Evolutionary conservation across 2,888 invertebrate genomes (phyloP).

Genomic region (Dynastes maya): DNA sequence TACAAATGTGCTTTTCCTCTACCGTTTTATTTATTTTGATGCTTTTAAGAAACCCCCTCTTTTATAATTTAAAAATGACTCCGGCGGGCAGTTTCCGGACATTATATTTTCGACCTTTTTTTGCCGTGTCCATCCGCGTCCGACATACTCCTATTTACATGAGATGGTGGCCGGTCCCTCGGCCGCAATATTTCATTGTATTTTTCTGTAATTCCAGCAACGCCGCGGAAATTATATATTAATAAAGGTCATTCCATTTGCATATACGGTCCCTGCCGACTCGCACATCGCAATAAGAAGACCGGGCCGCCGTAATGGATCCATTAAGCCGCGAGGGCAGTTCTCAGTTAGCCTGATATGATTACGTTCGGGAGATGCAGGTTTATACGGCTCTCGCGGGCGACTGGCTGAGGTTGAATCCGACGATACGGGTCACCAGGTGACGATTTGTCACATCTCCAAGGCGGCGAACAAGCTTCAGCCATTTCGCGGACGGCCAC

Average conservation of each 20-base stretch:
- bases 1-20: slow-evolving; percentile 15
- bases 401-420: slow-evolving; percentile 66
- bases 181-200: slow-evolving; percentile 59
- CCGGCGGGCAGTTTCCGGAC: slow-evolving; percentile 38
- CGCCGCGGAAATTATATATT: slow-evolving; percentile 63
- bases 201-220: slow-evolving; percentile 60
- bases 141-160: slow-evolving; percentile 22
- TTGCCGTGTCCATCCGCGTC: not conserved
- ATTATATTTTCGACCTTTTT: slow-evolving; percentile 28
- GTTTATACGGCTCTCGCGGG: slow-evolving; percentile 67
- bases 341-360: slow-evolving; percentile 64
- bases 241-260: slow-evolving; percentile 66
- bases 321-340: slow-evolving; percentile 65
- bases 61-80: slow-evolving; percentile 46
- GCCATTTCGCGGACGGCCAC: slow-evolving; percentile 68
- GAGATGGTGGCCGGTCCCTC: slow-evolving; percentile 54
- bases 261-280: slow-evolving; percentile 63
- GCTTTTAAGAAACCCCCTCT: slow-evolving; percentile 45
- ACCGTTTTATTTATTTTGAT: slow-evolving; percentile 36
- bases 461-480: slow-evolving; percentile 70
- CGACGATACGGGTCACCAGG: slow-evolving; percentile 70
- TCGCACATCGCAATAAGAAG: slow-evolving; percentile 64
- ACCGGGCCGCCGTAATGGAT: slow-evolving; percentile 65
- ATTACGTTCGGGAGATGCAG: slow-evolving; percentile 65
- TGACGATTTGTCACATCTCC: slow-evolving; percentile 71